Percentiles rank a stretch among this genome's conserved stretches.
These are phyloP conservation scores for Etheostoma cragini DNA, from an alignment of 2,113 vertebrate genomes.

Conservation along the genomic window DNA sequence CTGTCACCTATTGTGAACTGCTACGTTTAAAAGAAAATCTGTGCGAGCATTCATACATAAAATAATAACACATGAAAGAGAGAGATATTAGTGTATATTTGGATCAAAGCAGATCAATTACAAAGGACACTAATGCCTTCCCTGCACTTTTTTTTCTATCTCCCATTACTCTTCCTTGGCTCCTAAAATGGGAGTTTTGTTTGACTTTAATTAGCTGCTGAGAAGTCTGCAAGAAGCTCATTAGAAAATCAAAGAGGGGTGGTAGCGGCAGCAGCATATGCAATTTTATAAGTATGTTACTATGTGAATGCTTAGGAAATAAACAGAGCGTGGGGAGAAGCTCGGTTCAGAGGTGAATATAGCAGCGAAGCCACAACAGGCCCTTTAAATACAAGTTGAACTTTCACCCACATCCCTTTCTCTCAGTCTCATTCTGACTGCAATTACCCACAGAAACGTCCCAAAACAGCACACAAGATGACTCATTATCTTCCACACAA, in stretches of 20 bases:
- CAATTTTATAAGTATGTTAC: slow-evolving; percentile 52
- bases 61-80: not conserved
- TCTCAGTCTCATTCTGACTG: slow-evolving; percentile 44
- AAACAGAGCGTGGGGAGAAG: slow-evolving; percentile 65
- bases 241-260: slow-evolving; percentile 71
- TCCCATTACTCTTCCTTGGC: slow-evolving; percentile 41
- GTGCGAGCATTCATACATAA: not conserved
- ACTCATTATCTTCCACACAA: slow-evolving; percentile 70
- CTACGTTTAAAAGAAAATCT: not conserved
- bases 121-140: slow-evolving; percentile 52
- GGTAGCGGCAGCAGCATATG: slow-evolving; percentile 32
- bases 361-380: slow-evolving; percentile 66
- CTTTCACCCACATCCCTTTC: slow-evolving; percentile 80
- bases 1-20: slow-evolving; percentile 43
- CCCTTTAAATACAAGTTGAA: slow-evolving; percentile 79
- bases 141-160: slow-evolving; percentile 39
- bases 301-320: slow-evolving; percentile 62
- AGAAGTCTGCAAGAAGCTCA: slow-evolving; percentile 63
- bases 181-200: slow-evolving; percentile 67
- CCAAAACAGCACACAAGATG: slow-evolving; percentile 63
- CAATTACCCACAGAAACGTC: slow-evolving; percentile 68
- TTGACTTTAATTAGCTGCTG: slow-evolving; percentile 75
- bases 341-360: slow-evolving; percentile 59
- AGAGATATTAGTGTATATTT: slow-evolving; percentile 9
- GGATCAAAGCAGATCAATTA: slow-evolving; percentile 57